phyloP scores from a whole-genome alignment of 2,113 vertebrate species.

The Hypocryptadius cinnamomeus region DNA sequence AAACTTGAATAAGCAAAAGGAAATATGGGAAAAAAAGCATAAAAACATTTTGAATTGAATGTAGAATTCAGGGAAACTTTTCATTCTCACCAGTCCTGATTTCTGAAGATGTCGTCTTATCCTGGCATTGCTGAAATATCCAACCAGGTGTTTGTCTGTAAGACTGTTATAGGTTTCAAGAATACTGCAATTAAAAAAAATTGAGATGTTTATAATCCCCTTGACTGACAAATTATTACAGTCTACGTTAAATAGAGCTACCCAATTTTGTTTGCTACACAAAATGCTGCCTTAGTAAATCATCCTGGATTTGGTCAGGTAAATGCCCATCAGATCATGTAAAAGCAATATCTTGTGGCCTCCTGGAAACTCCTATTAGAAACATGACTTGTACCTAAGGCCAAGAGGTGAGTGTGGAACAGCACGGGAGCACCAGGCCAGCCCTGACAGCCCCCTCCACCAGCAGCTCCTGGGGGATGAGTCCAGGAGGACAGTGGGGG shows the following conservation, averaged over 20 bases:
- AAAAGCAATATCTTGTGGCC: background rate
- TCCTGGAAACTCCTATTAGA: background rate
- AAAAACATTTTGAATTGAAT: background rate
- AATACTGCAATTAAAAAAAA: slow-evolving; percentile 66
- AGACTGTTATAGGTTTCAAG: slow-evolving; percentile 89
- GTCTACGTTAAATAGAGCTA: background rate
- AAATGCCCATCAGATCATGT: background rate
- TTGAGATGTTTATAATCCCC: background rate
- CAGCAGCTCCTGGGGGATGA: accelerated
- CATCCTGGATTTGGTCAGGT: background rate
- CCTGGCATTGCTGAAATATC: slow-evolving; percentile 87
- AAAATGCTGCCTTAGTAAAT: background rate
- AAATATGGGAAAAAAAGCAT: background rate
- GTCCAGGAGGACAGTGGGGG: too few species aligned
- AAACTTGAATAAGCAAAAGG: background rate
- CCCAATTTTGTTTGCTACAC: background rate
- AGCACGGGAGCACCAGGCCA: accelerated
- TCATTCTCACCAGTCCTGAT: slow-evolving; percentile 84
- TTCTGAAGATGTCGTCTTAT: slow-evolving; percentile 85
- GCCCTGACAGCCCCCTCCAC: background rate
- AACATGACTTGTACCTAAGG: background rate
- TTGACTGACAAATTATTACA: background rate
- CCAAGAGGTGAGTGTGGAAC: background rate
- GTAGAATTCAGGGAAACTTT: background rate
- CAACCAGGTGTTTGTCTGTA: slow-evolving; percentile 87